Evolutionary conservation across 2,888 invertebrate species (phyloP), one percentile per base, ranked within the genome.

Genomic region (Pelosia muscerda): DNA sequence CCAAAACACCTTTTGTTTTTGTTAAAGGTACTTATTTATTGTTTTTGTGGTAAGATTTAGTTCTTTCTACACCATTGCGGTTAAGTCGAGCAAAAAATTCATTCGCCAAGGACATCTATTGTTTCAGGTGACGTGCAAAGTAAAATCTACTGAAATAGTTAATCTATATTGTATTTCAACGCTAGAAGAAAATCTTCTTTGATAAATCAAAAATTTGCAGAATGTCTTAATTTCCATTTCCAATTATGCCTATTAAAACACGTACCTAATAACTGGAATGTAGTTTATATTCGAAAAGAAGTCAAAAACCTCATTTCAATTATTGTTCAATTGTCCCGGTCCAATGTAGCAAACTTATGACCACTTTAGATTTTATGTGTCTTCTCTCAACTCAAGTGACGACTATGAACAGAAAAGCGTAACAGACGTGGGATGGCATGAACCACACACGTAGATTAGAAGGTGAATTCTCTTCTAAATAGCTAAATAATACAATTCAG

Each of bases 1-100:
- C 59, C 63, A 71, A 70, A 42, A 49, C 61, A 77, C 81, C 84
- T 85, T 87, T 77, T 72, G 85, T 83, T 88, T 86, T 84, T 78
- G 81, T 84, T 73, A 66, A 76, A 76, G 75, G 81, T 81, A 82
- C 78, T 58, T 80, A 82, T 79, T 58, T 80, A 76, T 77, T 78
- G 77, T 80, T 82, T 80, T 79, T 79, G 77, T 76, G 68, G 66
- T 72, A 69, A 38, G 38, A 38, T 38, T 67, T 71, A 55, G 42
- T 77, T 79, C 72, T 76, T 77, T 79, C 68, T 76, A 58, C 58
- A 63, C 71, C 67, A 72, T 74, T 74, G 55, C 69, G 65, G 66
- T 67, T 71, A 81, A 77, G 65, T 75, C 54, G 74, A 71, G 73
- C 78, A 72, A 80, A 84, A 75, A 74, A 71, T 58, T 59, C 53